These are phyloP conservation scores for Leptothorax acervorum DNA, from an alignment of 2,888 invertebrate species.

Conservation along the genomic window DNA sequence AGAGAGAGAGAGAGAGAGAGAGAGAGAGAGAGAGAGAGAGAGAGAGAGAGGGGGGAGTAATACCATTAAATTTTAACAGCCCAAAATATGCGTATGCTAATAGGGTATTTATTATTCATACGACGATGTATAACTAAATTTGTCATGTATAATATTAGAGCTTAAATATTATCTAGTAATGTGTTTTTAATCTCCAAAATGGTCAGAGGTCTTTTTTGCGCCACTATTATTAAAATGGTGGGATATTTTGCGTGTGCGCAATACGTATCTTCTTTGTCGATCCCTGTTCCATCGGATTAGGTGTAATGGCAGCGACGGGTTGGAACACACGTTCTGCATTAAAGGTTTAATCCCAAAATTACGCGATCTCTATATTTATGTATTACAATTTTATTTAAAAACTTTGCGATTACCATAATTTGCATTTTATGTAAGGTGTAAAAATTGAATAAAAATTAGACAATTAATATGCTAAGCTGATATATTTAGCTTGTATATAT, in stretches of 20 bases:
- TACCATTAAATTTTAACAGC: not conserved
- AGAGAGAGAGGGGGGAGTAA: not conserved
- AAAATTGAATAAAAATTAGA: not conserved
- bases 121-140: not conserved
- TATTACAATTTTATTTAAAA: not conserved
- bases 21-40: not conserved
- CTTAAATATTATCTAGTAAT: not conserved
- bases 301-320: conserved; percentile 67
- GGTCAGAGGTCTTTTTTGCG: conserved; percentile 31
- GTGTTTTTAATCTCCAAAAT: not conserved
- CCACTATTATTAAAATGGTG: conserved; percentile 55
- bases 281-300: conserved; percentile 69
- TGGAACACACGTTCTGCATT: conserved; percentile 60
- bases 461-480: not conserved
- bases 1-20: not conserved
- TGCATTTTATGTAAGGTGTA: not conserved
- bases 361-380: not conserved
- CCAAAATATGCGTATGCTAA: not conserved
- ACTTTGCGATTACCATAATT: not conserved
- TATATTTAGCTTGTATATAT: not conserved
- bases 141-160: not conserved
- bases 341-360: conserved; percentile 7
- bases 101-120: not conserved
- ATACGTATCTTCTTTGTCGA: conserved; percentile 68
- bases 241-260: conserved; percentile 74